A percentile compares a stretch with the other conserved stretches of the same genome.
These are phyloP conservation scores for Puntigrus tetrazona DNA, from an alignment of 2,113 vertebrate species.

Conservation along the genomic window DNA sequence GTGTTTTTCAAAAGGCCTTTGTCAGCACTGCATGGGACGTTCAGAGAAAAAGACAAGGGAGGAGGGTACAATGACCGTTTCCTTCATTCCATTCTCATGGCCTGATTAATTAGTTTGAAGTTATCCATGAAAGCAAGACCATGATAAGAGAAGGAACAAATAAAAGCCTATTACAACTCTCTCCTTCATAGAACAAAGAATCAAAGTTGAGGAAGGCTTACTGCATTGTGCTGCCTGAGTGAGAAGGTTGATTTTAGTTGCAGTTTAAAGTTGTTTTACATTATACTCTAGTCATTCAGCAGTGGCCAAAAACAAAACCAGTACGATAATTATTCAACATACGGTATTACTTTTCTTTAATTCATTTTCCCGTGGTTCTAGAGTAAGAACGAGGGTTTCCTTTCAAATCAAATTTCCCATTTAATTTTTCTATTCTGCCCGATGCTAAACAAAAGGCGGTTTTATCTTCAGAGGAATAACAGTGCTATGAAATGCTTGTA, in stretches of 20 bases:
- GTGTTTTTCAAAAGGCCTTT: slow-evolving; percentile 38
- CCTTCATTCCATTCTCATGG: slow-evolving; percentile 45
- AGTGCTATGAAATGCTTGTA: background rate
- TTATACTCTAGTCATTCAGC: background rate
- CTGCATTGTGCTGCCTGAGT: background rate
- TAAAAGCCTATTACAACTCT: slow-evolving; percentile 68
- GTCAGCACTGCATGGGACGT: slow-evolving; percentile 47
- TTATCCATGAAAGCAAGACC: slow-evolving; percentile 74
- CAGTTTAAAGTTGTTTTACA: background rate
- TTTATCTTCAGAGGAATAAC: background rate
- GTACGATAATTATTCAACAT: background rate
- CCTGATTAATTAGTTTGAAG: slow-evolving; percentile 74
- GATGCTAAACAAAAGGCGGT: too few relatives aligned
- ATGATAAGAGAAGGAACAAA: slow-evolving; percentile 72
- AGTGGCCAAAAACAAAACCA: background rate
- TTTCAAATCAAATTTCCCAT: too few relatives aligned
- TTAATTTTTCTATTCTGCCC: too few relatives aligned
- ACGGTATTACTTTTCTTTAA: background rate
- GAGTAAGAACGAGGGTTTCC: too few relatives aligned
- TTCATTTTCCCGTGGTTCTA: background rate
- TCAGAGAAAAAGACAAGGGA: slow-evolving; percentile 1
- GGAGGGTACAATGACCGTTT: slow-evolving; percentile 49
- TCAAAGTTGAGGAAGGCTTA: slow-evolving; percentile 8
- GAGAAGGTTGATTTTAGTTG: background rate
- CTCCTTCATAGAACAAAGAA: slow-evolving; percentile 59